Evolutionary conservation across 1,140 invertebrate species (phyloP), one percentile per base, ranked within the genome.

Genomic region (Hermetia illucens): DNA sequence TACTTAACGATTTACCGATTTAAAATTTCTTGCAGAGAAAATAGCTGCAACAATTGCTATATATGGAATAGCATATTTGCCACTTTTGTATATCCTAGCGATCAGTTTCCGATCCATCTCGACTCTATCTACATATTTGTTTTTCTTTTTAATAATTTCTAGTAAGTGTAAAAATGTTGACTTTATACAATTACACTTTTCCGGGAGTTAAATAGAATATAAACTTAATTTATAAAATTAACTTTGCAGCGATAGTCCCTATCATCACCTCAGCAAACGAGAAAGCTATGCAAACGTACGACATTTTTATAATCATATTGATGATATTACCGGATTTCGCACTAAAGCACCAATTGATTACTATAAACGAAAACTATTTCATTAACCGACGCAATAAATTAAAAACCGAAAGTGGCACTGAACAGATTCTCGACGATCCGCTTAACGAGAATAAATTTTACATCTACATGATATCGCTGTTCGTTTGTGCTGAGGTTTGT

Each of bases 251-350:
- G 10, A 60, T 60, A 22, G 38, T 47, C 8, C 47, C 57, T 1
- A 17, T 58, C 13, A 56, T 60, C 5, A 56, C 55, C 15, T 60
- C 57, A 6, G 40, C 5, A 21, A 51, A 44, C 31, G 16, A 46
- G 9, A 37, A 44, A 32, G 45, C 52, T 5, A 61, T 61, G 47
- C 50, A 50, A 18, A 35, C 46, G 19, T 50, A 55, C 24, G 42
- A 46, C 16, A 51, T 46, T n/a, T n/a, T n/a, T 1, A 44, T 47
- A 36, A 61, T 61, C 3, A 35, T 34, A 4, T 48, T 58, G 12
- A 38, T 61, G 18, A 44, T 58, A 13, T 27, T 61, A 3, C 58
- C 58, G 12, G 58, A 61, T 36, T 61, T 58, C 5, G 53, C 55
- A 45, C 40, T 61, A 13, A 56, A 56, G 27, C 58, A 61, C 30